Evolutionary conservation across 2,113 vertebrate species (phyloP), one percentile per base, ranked within the genome.

Genomic region (Archilochus colubris): DNA sequence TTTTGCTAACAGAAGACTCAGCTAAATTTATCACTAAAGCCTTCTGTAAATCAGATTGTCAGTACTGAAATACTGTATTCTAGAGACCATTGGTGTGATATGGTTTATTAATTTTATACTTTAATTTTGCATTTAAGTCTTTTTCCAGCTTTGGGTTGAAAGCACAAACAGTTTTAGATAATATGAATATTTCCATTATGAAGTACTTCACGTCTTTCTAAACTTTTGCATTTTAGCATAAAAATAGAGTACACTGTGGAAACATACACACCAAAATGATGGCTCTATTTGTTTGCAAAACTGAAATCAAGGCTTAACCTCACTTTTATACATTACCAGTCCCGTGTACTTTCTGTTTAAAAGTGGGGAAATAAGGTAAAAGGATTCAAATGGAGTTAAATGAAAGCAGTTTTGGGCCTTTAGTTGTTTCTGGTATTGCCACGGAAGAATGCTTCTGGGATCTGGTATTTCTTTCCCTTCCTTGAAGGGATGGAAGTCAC

Each of bases 231-330:
- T 63, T 79, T 84, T 51, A 76, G 59, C 16, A 27, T 30, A 63
- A 15, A 77, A 75, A 6, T 44, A 83, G 31, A 91, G 83, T 23
- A 66, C 18, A 38, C 5, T 33, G 25, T 28, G 18, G 66, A 92
- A 85, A 85, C 10, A 59, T 3, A 59, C 0, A 3, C 48, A 66
- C 13, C 8, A 73, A 46, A 89, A 55, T 63, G 25, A 51, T 4
- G 21, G 4, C 5, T 66, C 23, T 40, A 62, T 67, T 79, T 86
- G 40, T 18, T 24, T 3, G 19, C 8, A 64, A 74, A 89, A 46
- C 15, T 10, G 15, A 68, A 75, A 79, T 22, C 12, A 72, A 5
- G 0, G 1, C 12, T 11, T 67, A 12, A 1, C 2, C 4, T 3
- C 31, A 48, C 3, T 51, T 81, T 83, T 58, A 62, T 43, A 30